phyloP scores from a whole-genome alignment of 2,888 invertebrate genomes.

The Nycteola revayana region DNA sequence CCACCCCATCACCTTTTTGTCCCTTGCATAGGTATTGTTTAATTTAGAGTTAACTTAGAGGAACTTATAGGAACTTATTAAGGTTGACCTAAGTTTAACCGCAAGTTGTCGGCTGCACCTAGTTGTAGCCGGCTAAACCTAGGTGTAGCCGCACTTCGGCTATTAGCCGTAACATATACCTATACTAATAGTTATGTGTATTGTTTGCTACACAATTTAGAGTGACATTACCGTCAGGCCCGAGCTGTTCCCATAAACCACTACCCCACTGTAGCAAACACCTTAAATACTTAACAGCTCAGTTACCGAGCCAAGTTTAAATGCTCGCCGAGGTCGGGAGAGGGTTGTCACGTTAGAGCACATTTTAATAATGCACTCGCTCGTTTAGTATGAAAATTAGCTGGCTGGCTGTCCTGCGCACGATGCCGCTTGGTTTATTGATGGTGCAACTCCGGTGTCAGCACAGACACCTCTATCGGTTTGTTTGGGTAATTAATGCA shows the following conservation, averaged over 20 bases:
- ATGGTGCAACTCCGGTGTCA: slow-evolving; percentile 40
- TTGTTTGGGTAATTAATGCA: slow-evolving; percentile 44
- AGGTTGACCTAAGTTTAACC: too few relatives aligned
- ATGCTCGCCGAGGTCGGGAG: slow-evolving; percentile 54
- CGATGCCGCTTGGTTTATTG: slow-evolving; percentile 60
- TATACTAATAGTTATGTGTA: too few relatives aligned
- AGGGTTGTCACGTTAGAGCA: slow-evolving; percentile 68
- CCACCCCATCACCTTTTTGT: too few relatives aligned
- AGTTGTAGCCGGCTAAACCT: too few relatives aligned
- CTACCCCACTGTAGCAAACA: slow-evolving; percentile 51
- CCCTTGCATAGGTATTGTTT: too few relatives aligned
- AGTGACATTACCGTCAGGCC: slow-evolving; percentile 16
- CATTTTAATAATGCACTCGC: slow-evolving; percentile 78
- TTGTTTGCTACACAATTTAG: slow-evolving; percentile 23
- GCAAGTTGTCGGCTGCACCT: too few relatives aligned
- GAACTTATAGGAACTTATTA: too few relatives aligned
- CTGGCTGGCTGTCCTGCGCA: slow-evolving; percentile 52
- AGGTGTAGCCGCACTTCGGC: too few relatives aligned
- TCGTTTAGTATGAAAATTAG: slow-evolving; percentile 82
- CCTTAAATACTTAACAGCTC: slow-evolving; percentile 62
- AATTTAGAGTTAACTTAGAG: too few relatives aligned
- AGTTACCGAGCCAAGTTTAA: slow-evolving; percentile 63
- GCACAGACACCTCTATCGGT: slow-evolving; percentile 33
- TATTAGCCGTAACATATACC: too few relatives aligned
- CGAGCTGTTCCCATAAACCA: slow-evolving; percentile 42